Percentiles rank a stretch among this genome's conserved stretches.
Evolutionary conservation across 2,888 invertebrate species (phyloP).

Genomic region (Athripsodes cinereus): DNA sequence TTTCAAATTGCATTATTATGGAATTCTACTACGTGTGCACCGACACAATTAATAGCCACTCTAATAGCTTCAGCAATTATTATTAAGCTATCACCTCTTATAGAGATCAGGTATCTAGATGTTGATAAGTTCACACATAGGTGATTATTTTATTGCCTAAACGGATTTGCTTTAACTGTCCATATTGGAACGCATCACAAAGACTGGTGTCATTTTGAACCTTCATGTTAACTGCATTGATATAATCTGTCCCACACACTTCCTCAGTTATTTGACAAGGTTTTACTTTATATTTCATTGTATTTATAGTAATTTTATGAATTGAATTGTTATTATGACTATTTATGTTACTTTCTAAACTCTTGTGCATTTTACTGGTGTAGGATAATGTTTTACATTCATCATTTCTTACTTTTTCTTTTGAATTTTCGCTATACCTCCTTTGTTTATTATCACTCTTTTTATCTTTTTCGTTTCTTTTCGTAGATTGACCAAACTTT

Average conservation of each 20-base stretch:
- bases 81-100: too few species aligned
- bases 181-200: slow-evolving; percentile 23
- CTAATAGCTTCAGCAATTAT: too few species aligned
- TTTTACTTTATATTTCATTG: slow-evolving; percentile 1
- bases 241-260: background rate
- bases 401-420: background rate
- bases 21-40: too few species aligned
- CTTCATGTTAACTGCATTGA: background rate
- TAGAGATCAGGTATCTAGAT: too few species aligned
- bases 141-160: slow-evolving; percentile 27
- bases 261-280: background rate
- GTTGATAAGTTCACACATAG: slow-evolving; percentile 15
- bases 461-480: background rate
- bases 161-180: slow-evolving; percentile 25
- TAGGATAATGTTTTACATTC: background rate
- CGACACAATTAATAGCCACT: too few species aligned
- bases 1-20: too few species aligned
- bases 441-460: slow-evolving; percentile 5
- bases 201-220: background rate
- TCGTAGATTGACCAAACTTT: slow-evolving; percentile 36
- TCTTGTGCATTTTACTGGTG: background rate
- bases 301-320: background rate
- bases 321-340: background rate
- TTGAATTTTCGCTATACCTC: slow-evolving; percentile 9
- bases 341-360: too few species aligned